Evolutionary conservation across 2,888 invertebrate species (phyloP).

Genomic region (Pseudococcus jackbeardsleyi): DNA sequence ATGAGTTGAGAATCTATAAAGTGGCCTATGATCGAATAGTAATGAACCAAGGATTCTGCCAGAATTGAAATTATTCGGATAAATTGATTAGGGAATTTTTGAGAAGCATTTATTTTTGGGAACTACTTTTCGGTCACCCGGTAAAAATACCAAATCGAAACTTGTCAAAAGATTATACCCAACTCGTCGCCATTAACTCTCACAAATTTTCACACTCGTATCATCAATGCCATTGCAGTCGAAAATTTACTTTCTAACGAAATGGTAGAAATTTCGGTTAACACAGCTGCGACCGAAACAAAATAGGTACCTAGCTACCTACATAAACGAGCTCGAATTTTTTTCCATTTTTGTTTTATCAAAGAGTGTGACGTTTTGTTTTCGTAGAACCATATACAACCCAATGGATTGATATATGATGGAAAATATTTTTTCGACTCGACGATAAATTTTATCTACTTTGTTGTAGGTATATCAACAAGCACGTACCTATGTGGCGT

Average conservation of each 20-base stretch:
- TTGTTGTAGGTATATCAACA: not conserved
- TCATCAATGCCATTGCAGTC: not conserved
- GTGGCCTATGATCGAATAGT: no score
- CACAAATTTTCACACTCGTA: not conserved
- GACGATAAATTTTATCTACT: not conserved
- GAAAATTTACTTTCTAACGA: conserved; percentile 2
- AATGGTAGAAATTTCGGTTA: not conserved
- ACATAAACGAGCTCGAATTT: not conserved
- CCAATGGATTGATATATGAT: not conserved
- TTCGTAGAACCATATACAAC: not conserved
- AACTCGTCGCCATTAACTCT: not conserved
- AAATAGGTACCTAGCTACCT: not conserved
- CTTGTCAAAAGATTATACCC: not conserved
- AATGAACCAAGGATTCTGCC: no score
- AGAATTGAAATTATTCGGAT: no score
- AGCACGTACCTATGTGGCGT: not conserved
- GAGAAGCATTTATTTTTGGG: no score
- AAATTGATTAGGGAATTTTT: no score
- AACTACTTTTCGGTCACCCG: no score
- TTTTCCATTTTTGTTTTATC: conserved; percentile 2
- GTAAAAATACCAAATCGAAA: not conserved
- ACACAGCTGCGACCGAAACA: not conserved
- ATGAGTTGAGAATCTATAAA: no score
- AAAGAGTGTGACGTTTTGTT: not conserved
- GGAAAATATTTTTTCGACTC: not conserved